Conservation (phyloP, 2,797 vertebrate genomes). For the Mycteria americana region DNA sequence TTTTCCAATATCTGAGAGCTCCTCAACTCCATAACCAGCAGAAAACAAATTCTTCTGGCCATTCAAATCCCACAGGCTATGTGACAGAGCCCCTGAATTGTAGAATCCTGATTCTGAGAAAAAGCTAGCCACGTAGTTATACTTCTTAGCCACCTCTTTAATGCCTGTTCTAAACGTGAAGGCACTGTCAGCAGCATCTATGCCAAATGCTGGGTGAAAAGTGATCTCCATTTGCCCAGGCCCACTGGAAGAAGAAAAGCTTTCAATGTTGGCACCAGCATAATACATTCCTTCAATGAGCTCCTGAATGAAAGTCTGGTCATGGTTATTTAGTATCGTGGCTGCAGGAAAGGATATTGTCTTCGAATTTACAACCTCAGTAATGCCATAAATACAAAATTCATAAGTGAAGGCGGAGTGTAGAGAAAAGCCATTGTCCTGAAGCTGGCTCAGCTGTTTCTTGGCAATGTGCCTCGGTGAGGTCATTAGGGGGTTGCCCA, state of each 20-base stretch:
- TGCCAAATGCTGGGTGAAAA: constrained; percentile 88
- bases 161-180: constrained; percentile 93
- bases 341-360: constrained; percentile 88
- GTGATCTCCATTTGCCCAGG: constrained; percentile 93
- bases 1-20: constrained; percentile 83
- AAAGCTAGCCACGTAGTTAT: constrained; percentile 90
- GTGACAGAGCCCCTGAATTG: constrained; percentile 87
- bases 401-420: constrained; percentile 90
- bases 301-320: constrained; percentile 90
- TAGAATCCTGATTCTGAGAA: constrained; percentile 85
- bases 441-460: constrained; percentile 85
- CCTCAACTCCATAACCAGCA: constrained; percentile 59
- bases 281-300: constrained; percentile 90
- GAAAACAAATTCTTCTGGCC: constrained; percentile 85
- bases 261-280: constrained; percentile 89
- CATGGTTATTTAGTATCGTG: constrained; percentile 85
- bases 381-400: constrained; percentile 88
- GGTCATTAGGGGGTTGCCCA: constrained; percentile 83
- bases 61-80: constrained; percentile 87
- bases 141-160: constrained; percentile 92
- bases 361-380: constrained; percentile 87
- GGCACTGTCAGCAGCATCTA: constrained; percentile 86
- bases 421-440: constrained; percentile 85
- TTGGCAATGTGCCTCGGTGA: constrained; percentile 90
- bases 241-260: constrained; percentile 86